Evolutionary conservation across 2,113 vertebrate genomes (phyloP).

Genomic region (Ceuthmochares aereus): DNA sequence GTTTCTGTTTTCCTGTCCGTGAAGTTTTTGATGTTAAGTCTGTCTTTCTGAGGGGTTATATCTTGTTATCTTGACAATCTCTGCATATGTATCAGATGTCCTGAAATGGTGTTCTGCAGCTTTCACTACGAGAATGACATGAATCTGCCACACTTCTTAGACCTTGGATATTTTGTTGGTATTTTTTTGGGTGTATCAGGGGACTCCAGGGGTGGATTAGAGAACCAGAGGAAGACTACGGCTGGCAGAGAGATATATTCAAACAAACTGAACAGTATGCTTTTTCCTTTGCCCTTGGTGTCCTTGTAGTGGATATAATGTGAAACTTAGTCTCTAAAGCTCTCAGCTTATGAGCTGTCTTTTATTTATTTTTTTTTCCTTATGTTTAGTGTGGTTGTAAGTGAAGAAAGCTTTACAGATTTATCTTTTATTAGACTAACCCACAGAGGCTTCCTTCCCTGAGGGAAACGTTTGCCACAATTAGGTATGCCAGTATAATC

Average conservation of each 20-base stretch:
- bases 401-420: conserved; percentile 21
- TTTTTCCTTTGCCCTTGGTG: neutral
- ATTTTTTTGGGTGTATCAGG: neutral
- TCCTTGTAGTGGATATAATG: neutral
- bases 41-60: neutral
- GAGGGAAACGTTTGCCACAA: neutral
- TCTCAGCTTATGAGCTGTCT: rapidly evolving
- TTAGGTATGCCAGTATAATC: neutral
- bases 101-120: neutral
- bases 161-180: neutral
- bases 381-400: conserved; percentile 26
- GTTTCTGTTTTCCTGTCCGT: neutral
- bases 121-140: neutral
- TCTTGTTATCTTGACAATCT: neutral
- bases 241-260: neutral
- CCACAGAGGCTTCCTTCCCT: neutral
- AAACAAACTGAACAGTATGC: neutral
- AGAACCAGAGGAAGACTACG: neutral
- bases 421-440: conserved; percentile 52
- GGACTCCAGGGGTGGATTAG: neutral
- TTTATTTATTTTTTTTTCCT: conserved; percentile 16
- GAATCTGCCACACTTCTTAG: neutral
- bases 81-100: neutral
- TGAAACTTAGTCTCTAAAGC: no score
- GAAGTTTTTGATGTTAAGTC: neutral